Conservation (phyloP, 2,888 invertebrate genomes). For the Camponotus fellah region DNA sequence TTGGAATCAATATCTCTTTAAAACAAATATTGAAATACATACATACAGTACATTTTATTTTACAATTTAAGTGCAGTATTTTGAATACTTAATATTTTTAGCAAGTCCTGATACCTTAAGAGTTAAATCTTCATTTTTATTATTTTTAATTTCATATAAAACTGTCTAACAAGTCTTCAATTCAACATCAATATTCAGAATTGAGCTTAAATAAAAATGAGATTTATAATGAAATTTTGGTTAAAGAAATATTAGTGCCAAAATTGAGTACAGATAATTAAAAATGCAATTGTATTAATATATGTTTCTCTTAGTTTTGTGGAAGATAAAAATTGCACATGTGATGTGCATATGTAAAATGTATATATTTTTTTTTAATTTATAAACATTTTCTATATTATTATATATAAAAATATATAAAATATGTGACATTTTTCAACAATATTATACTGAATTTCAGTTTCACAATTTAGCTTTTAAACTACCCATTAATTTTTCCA, state of each 20-base stretch:
- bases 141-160: background rate
- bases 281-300: background rate
- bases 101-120: background rate
- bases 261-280: background rate
- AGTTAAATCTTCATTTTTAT: background rate
- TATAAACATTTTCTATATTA: background rate
- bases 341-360: conserved; percentile 3
- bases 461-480: conserved; percentile 90
- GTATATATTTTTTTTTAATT: background rate
- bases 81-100: background rate
- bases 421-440: conserved; percentile 44
- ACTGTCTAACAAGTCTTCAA: background rate
- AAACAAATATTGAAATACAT: background rate
- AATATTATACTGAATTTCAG: background rate
- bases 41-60: background rate
- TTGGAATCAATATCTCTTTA: background rate
- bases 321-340: background rate
- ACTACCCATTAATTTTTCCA: conserved; percentile 95
- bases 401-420: conserved; percentile 47
- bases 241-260: background rate
- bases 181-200: background rate
- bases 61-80: background rate
- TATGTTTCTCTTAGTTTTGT: background rate
- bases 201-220: background rate
- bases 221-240: background rate